Percentiles rank a stretch among this genome's conserved stretches.
phyloP scores from a whole-genome alignment of 2,797 vertebrate genomes.

The Hapalemur alaotrensis region DNA sequence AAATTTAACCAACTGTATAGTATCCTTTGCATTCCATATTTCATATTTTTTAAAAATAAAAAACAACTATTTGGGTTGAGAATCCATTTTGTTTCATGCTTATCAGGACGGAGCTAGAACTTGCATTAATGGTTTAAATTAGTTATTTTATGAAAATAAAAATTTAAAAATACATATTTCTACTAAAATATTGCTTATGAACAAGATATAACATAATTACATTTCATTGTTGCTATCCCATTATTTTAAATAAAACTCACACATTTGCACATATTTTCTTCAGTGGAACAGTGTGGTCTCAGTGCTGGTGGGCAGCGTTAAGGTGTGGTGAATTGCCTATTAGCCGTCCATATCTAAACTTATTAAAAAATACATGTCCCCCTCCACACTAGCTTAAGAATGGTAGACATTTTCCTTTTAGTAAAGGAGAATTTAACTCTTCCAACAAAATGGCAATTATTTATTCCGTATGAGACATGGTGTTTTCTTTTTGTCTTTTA shows the following conservation, averaged over 20 bases:
- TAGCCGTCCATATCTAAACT: background rate
- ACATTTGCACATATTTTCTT: background rate
- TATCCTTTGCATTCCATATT: background rate
- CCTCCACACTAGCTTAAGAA: background rate
- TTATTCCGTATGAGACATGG: background rate
- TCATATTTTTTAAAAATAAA: conserved; percentile 11
- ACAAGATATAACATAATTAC: background rate
- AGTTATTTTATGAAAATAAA: background rate
- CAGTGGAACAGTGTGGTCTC: background rate
- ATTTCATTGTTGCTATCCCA: background rate
- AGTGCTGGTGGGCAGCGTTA: background rate
- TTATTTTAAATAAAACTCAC: background rate
- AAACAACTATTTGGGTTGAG: background rate
- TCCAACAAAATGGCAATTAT: conserved; percentile 15
- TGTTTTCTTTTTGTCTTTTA: conserved; percentile 35
- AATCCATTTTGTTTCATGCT: background rate
- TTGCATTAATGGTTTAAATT: background rate
- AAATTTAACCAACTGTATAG: background rate
- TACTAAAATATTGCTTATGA: background rate
- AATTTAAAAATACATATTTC: background rate
- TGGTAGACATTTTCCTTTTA: background rate
- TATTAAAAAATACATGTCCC: background rate
- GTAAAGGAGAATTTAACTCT: background rate
- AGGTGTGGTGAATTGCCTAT: background rate
- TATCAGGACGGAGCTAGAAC: background rate